Evolutionary conservation across 2,797 vertebrate genomes (phyloP).

Genomic region (Phrynocephalus guinanensis): DNA sequence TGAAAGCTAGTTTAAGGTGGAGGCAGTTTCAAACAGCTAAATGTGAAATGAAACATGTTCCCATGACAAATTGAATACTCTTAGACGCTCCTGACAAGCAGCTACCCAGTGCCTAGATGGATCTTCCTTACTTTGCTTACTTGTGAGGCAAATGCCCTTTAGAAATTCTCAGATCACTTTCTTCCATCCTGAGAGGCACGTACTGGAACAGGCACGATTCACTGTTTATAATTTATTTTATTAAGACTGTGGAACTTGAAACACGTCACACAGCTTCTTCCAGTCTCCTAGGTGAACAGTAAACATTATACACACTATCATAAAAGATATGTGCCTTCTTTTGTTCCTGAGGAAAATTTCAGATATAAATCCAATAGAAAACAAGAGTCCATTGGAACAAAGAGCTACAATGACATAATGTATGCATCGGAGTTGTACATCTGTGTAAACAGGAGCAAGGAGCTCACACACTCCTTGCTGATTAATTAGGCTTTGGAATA

Average conservation of each 20-base stretch:
- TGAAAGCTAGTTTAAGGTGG: neutral
- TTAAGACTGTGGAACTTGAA: slow-evolving; percentile 21
- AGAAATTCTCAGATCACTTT: neutral
- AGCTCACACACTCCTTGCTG: neutral
- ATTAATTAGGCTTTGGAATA: neutral
- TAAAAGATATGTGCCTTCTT: slow-evolving; percentile 29
- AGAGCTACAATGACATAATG: neutral
- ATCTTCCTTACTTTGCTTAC: neutral
- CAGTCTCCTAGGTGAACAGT: slow-evolving; percentile 34
- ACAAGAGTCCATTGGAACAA: neutral
- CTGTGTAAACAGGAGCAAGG: neutral
- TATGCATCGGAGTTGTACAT: neutral
- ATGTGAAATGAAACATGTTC: neutral
- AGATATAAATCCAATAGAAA: neutral
- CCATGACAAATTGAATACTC: neutral
- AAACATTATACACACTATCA: slow-evolving; percentile 6
- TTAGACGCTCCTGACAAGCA: neutral
- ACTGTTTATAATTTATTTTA: slow-evolving; percentile 22
- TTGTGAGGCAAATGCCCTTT: neutral
- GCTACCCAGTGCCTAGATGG: neutral
- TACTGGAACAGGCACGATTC: neutral
- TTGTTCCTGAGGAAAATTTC: slow-evolving; percentile 4
- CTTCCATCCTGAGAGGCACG: neutral
- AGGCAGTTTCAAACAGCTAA: neutral
- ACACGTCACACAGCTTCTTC: slow-evolving; percentile 30